Evolutionary conservation across 1,140 invertebrate genomes (phyloP).

Genomic region (Euura lappo): DNA sequence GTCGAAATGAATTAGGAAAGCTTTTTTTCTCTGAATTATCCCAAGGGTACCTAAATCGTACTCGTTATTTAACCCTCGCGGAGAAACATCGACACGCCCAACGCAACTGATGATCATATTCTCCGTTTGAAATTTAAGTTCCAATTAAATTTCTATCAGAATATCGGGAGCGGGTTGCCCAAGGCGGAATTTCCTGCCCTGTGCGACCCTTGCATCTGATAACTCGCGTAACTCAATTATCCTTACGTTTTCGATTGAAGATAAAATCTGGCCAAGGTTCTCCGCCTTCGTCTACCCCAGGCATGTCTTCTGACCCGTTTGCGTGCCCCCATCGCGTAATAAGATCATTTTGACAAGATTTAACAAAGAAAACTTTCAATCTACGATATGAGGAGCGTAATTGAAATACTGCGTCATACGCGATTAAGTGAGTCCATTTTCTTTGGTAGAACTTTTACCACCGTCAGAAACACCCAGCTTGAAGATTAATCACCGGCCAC

Average conservation of each 20-base stretch:
- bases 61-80: neutral
- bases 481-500: neutral
- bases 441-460: neutral
- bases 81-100: neutral
- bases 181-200: neutral
- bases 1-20: neutral
- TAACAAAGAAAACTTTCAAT: too few species aligned
- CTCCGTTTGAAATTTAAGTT: neutral
- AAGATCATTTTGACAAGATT: too few species aligned
- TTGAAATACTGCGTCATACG: too few species aligned
- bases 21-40: neutral
- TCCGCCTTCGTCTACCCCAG: neutral
- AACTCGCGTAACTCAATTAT: constrained; percentile 7
- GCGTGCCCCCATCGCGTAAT: too few species aligned
- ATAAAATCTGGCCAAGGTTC: neutral
- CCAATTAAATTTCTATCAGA: constrained; percentile 7
- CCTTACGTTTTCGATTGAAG: constrained; percentile 1
- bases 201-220: constrained; percentile 4
- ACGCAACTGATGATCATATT: neutral
- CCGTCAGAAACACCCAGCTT: neutral
- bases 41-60: neutral
- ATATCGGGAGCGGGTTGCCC: too few species aligned
- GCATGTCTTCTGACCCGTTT: too few species aligned
- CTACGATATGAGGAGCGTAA: too few species aligned
- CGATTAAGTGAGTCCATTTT: too few species aligned